phyloP scores from a whole-genome alignment of 2,113 vertebrate species.

The Marmota flaviventris region DNA sequence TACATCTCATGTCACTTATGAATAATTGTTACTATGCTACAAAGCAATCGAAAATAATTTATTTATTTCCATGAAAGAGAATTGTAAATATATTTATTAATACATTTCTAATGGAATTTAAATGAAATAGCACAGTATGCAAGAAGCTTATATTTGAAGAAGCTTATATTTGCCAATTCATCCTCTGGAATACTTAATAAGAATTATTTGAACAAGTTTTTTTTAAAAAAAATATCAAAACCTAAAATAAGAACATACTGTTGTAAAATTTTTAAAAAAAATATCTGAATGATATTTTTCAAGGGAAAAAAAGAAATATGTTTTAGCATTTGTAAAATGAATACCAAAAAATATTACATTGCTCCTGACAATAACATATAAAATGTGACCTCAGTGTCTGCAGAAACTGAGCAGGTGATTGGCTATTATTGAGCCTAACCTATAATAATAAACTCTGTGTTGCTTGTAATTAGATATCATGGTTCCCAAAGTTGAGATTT shows the following conservation, averaged over 20 bases:
- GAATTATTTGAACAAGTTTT: not conserved
- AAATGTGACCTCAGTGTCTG: conserved; percentile 45
- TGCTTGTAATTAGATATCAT: conserved; percentile 69
- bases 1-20: not conserved
- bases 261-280: not conserved
- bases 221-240: conserved; percentile 29
- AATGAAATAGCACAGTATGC: not conserved
- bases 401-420: not conserved
- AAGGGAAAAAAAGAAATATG: conserved; percentile 33
- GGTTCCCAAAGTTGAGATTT: conserved; percentile 74
- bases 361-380: conserved; percentile 31
- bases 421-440: not conserved
- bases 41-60: conserved; percentile 50
- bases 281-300: not conserved
- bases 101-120: conserved; percentile 58
- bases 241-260: not conserved
- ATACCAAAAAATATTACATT: conserved; percentile 3
- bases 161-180: not conserved
- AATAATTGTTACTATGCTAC: not conserved
- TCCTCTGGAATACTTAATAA: not conserved
- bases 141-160: not conserved
- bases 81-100: conserved; percentile 64
- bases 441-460: conserved; percentile 59
- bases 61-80: conserved; percentile 57
- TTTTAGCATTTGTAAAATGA: conserved; percentile 60